Evolutionary conservation across 2,888 invertebrate species (phyloP).

Genomic region (Norana najaformis): DNA sequence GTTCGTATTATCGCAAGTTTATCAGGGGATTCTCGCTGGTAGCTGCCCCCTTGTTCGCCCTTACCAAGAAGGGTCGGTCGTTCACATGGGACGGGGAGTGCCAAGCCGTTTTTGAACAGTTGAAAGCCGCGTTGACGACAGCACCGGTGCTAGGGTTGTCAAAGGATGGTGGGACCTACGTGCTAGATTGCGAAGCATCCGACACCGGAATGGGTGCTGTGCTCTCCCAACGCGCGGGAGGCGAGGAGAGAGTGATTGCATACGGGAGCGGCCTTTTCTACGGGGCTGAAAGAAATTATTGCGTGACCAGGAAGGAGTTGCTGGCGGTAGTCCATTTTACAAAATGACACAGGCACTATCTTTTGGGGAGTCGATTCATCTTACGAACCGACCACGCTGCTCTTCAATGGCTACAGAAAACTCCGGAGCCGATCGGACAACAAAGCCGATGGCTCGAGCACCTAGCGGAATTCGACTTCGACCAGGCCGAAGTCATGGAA

Average conservation of each 20-base stretch:
- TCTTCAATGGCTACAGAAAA: slow-evolving; percentile 40
- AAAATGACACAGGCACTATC: slow-evolving; percentile 42
- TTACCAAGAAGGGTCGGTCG: too few relatives aligned
- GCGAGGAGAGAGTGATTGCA: slow-evolving; percentile 44
- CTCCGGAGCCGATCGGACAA: slow-evolving; percentile 36
- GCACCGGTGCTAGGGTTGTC: too few relatives aligned
- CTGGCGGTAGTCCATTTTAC: slow-evolving; percentile 40
- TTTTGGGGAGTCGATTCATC: slow-evolving; percentile 40
- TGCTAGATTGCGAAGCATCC: too few relatives aligned
- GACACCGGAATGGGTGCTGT: slow-evolving; percentile 41
- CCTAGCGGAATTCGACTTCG: slow-evolving; percentile 37
- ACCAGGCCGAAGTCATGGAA: slow-evolving; percentile 39
- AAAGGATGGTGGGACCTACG: too few relatives aligned
- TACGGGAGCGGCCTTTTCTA: slow-evolving; percentile 37
- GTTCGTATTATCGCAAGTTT: too few relatives aligned
- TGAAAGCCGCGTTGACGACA: too few relatives aligned
- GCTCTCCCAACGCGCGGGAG: slow-evolving; percentile 39
- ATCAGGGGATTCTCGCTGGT: too few relatives aligned
- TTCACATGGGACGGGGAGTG: too few relatives aligned
- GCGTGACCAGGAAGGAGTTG: slow-evolving; percentile 41
- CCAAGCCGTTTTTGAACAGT: too few relatives aligned
- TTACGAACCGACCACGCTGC: slow-evolving; percentile 44
- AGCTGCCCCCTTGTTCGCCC: too few relatives aligned
- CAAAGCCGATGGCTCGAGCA: slow-evolving; percentile 39
- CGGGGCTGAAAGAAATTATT: slow-evolving; percentile 36